Evolutionary conservation across 2,113 vertebrate genomes (phyloP).

Genomic region (Macquaria australasica): DNA sequence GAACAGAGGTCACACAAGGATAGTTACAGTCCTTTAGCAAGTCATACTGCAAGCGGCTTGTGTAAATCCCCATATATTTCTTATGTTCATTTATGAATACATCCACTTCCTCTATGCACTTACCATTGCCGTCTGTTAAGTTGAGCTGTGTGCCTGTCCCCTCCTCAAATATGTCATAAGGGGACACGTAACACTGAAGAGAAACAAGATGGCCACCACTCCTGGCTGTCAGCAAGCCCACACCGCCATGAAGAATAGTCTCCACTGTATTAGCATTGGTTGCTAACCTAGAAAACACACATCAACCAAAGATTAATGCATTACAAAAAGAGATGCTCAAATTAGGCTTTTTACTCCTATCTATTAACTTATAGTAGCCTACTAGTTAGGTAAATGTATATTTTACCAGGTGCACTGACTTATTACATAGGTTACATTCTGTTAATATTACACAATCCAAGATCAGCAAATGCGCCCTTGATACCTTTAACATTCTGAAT

Average conservation of each 20-base stretch:
- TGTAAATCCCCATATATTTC: not conserved
- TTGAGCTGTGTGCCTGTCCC: constrained; percentile 87
- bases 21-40: not conserved
- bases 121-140: constrained; percentile 89
- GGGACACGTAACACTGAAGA: constrained; percentile 96
- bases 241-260: constrained; percentile 95
- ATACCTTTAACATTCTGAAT: not conserved
- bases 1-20: not conserved
- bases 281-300: constrained; percentile 88
- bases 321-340: constrained; percentile 1
- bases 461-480: not conserved
- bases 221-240: constrained; percentile 93
- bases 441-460: not conserved
- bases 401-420: not conserved
- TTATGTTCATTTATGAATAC: not conserved
- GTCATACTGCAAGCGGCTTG: not conserved
- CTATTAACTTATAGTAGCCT: not conserved
- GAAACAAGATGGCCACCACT: constrained; percentile 96
- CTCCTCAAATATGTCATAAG: constrained; percentile 96
- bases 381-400: not conserved
- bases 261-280: constrained; percentile 94
- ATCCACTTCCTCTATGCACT: constrained; percentile 12
- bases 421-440: not conserved
- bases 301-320: constrained; percentile 5
- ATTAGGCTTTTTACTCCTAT: not conserved